Evolutionary conservation across 2,797 vertebrate species (phyloP).

Genomic region (Epinephelus awoara): DNA sequence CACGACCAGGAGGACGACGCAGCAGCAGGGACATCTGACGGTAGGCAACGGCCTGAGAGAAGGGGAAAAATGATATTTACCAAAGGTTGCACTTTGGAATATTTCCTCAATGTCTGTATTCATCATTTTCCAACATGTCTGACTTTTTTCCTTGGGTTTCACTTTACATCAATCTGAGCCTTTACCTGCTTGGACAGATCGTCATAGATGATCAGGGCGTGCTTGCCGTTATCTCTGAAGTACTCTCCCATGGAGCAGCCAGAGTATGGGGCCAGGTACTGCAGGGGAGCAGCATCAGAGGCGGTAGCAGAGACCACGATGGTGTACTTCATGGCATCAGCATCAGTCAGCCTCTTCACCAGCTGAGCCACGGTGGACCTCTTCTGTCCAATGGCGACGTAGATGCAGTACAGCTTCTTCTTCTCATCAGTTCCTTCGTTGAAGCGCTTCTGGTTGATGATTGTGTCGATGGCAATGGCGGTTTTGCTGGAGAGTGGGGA

Average conservation of each 20-base stretch:
- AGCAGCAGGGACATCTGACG: constrained; percentile 99
- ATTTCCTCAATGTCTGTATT: background rate
- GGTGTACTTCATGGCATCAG: constrained; percentile 99
- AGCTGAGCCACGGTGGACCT: constrained; percentile 98
- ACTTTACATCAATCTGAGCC: too few species aligned
- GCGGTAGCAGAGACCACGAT: constrained; percentile 98
- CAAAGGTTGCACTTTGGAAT: background rate
- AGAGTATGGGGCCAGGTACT: constrained; percentile 98
- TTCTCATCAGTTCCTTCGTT: constrained; percentile 97
- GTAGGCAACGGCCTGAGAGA: constrained; percentile 94
- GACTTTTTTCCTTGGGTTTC: background rate
- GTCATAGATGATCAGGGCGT: constrained; percentile 97
- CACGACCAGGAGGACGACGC: constrained; percentile 96
- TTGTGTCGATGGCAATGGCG: constrained; percentile 98
- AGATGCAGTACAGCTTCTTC: constrained; percentile 99
- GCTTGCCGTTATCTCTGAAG: constrained; percentile 98
- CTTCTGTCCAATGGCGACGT: constrained; percentile 98
- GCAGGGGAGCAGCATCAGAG: constrained; percentile 97
- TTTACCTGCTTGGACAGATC: constrained; percentile 98
- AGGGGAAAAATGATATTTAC: background rate
- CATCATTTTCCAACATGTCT: too few species aligned
- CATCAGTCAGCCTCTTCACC: constrained; percentile 96
- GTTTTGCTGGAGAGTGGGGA: constrained; percentile 89
- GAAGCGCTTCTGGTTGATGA: constrained; percentile 99
- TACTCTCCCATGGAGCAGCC: constrained; percentile 99